Base-by-base conservation (phyloP, 2,113 vertebrate species). In the Onychostoma macrolepis region DNA sequence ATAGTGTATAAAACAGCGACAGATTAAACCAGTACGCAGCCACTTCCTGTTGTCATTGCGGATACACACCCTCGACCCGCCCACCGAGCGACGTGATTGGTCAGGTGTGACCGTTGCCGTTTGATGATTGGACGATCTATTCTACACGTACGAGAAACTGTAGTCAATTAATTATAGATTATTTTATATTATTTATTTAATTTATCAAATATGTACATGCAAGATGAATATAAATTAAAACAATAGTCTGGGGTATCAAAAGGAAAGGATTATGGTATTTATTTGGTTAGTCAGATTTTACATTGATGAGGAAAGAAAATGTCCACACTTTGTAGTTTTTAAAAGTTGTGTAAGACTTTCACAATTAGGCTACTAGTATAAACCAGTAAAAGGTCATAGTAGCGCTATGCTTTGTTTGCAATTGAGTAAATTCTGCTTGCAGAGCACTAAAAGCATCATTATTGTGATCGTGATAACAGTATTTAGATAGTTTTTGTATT, bases 21-120 rank as follows among this genome's bases (percentile, higher is more conserved):
- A 33, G 77, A 48, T 87, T 67, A 83, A 43, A 41, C 6, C 11
- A 17, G 45, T 87, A 43, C 56, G 12, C 56, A 84, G 58, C 78
- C 26, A 90, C 91, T 94, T 95, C 94, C 94, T 92, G 93, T 92
- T 93, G 85, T 92, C 83, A 72, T 90, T 89, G 9, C 7, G 4
- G 43, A 56, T 36, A 11, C 80, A 63, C 86, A 21, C 86, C 89
- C 87, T 85, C 58, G 85, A 6, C 48, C 1, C 24, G 67, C 36
- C 63, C 45, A 43, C 30, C 5, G 3, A 41, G 13, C 7, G 6
- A 76, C 50, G 8, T 63, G 38, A 95, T 95, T 94, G 93, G 94
- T 72, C 86, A 84, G 88, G 9, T 12, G 24, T 9, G 48, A 41
- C 8, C 2, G 28, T 53, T 0, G 4, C 17, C 24, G 0, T n/a